Conservation (phyloP, 1,140 invertebrate genomes). For the Aphis gossypii region DNA sequence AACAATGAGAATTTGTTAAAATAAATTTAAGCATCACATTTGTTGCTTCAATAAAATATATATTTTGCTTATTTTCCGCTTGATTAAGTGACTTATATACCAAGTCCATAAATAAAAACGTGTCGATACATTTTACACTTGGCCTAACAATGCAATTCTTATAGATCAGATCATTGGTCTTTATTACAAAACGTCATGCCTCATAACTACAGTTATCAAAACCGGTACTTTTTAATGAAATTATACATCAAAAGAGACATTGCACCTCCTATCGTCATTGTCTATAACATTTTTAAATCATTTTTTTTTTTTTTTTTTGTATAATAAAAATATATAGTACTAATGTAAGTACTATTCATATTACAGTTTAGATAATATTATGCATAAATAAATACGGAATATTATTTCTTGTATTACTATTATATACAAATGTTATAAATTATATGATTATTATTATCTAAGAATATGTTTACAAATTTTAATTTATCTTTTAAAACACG, state of each 20-base stretch:
- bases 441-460: not conserved
- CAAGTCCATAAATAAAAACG: not conserved
- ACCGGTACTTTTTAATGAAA: not conserved
- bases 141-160: not conserved
- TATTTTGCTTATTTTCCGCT: not conserved
- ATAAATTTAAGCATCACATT: not conserved
- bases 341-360: too few relatives aligned
- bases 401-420: too few relatives aligned
- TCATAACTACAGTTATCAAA: not conserved
- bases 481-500: too few relatives aligned
- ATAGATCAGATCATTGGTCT: slow-evolving; percentile 2
- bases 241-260: not conserved
- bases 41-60: slow-evolving; percentile 1
- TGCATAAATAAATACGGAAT: too few relatives aligned
- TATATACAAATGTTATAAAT: not conserved
- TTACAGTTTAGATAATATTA: too few relatives aligned
- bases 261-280: not conserved
- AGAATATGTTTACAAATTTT: too few relatives aligned
- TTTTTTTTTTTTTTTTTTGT: too few relatives aligned
- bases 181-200: not conserved
- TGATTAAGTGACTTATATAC: not conserved
- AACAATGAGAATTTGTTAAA: not conserved
- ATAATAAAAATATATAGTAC: too few relatives aligned
- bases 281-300: too few relatives aligned
- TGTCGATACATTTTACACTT: not conserved